These are phyloP conservation scores for Pristionchus japonicus DNA, from an alignment of 2,888 invertebrate species.

Conservation along the genomic window DNA sequence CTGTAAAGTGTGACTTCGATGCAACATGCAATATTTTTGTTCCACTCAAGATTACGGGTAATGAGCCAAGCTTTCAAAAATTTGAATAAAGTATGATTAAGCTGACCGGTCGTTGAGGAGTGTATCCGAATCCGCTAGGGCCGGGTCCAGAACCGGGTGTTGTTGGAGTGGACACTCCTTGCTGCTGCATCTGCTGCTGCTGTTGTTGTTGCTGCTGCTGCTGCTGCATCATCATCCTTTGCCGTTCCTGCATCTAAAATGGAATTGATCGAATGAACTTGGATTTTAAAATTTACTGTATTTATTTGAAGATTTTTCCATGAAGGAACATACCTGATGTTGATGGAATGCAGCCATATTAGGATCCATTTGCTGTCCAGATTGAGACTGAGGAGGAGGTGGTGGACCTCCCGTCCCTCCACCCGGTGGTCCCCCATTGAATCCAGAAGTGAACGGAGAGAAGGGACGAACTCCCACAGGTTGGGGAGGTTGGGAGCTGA, in stretches of 20 bases:
- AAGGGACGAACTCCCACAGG: neutral
- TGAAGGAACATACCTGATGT: neutral
- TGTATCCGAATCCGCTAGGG: neutral
- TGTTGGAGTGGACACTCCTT: neutral
- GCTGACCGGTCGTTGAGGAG: neutral
- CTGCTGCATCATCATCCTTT: slow-evolving; percentile 21
- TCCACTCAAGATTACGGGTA: no score
- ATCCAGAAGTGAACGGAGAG: slow-evolving; percentile 20
- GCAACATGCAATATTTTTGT: no score
- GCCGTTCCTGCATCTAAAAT: slow-evolving; percentile 22
- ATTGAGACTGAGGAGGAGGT: neutral
- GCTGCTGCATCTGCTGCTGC: slow-evolving; percentile 1
- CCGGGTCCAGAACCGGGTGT: neutral
- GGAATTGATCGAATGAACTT: neutral
- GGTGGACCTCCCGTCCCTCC: neutral
- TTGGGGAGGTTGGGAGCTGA: slow-evolving; percentile 8
- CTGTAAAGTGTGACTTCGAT: neutral
- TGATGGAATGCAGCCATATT: slow-evolving; percentile 39
- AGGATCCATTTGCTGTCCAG: slow-evolving; percentile 22
- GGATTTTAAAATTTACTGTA: neutral
- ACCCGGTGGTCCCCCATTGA: neutral
- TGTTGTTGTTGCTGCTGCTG: slow-evolving; percentile 37
- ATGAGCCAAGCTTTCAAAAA: no score
- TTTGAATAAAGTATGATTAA: no score
- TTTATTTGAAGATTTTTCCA: no score